Conservation (phyloP, 2,113 vertebrate species). For the Thinocorus orbignyianus region DNA sequence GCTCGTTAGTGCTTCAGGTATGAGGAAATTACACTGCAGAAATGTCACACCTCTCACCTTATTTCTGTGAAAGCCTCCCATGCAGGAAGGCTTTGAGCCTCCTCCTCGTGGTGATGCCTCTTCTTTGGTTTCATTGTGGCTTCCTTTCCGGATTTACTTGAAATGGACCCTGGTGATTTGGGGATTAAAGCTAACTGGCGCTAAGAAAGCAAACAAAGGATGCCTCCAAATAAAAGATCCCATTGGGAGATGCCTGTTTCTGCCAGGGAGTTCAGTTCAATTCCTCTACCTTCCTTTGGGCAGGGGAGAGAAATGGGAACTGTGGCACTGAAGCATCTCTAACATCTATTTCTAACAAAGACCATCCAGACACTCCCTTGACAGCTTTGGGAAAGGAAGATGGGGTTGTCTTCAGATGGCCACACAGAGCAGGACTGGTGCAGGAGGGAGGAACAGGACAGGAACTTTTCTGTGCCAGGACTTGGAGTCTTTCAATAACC, state of each 20-base stretch:
- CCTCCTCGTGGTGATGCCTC: not conserved
- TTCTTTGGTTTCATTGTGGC: conserved; percentile 16
- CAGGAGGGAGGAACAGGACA: not conserved
- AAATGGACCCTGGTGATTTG: not conserved
- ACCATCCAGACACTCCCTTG: not conserved
- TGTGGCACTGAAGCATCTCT: not conserved
- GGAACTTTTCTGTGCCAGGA: not conserved
- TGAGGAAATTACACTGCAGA: not conserved
- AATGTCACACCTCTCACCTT: not conserved
- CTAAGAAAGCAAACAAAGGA: conserved; percentile 31
- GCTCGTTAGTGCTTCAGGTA: not conserved
- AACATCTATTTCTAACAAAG: not conserved
- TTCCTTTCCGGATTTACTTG: conserved; percentile 16
- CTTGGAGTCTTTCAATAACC: not conserved
- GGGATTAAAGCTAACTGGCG: conserved; percentile 24
- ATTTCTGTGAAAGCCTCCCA: not conserved
- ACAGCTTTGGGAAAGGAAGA: not conserved
- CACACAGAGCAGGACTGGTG: not conserved
- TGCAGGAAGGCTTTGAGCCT: not conserved
- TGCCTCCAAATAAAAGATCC: not conserved
- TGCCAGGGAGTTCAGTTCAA: not conserved
- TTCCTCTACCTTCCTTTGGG: not conserved
- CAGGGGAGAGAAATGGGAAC: not conserved
- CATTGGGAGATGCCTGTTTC: not conserved
- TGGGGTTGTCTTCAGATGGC: not conserved